Conservation (phyloP, 2,888 invertebrate species). For the Monochamus alternatus region DNA sequence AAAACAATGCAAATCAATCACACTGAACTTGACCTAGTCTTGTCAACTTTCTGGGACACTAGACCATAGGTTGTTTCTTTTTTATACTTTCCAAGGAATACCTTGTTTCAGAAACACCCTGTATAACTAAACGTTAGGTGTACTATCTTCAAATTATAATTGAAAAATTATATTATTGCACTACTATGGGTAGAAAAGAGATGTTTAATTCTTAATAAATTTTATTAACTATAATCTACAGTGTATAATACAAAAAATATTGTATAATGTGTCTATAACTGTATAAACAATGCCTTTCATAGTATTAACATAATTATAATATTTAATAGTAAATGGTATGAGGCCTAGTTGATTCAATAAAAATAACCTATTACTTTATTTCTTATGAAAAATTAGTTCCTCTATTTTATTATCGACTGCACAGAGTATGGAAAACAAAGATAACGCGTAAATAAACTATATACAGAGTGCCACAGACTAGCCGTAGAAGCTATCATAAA, state of each 20-base stretch:
- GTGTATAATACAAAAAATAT: constrained; percentile 71
- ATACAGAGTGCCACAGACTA: constrained; percentile 39
- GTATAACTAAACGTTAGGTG: no score
- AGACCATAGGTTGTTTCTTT: no score
- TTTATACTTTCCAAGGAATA: no score
- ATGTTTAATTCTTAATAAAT: constrained; percentile 38
- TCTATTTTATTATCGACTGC: constrained; percentile 45
- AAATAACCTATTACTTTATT: constrained; percentile 40
- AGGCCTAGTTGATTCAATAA: constrained; percentile 46
- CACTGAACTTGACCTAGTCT: no score
- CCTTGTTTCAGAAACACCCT: no score
- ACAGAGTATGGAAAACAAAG: constrained; percentile 44
- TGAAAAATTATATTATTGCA: no score
- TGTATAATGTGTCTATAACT: constrained; percentile 63
- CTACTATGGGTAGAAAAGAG: no score
- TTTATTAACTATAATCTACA: constrained; percentile 59
- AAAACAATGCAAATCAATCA: no score
- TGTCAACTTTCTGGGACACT: no score
- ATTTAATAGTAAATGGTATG: constrained; percentile 45
- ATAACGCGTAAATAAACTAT: constrained; percentile 42
- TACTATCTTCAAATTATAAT: no score
- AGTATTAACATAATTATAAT: constrained; percentile 54
- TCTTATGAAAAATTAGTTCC: constrained; percentile 41
- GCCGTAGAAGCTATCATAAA: constrained; percentile 26
- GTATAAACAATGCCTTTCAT: constrained; percentile 66